Evolutionary conservation across 2,888 invertebrate genomes (phyloP).

Genomic region (Eupeodes luniger): DNA sequence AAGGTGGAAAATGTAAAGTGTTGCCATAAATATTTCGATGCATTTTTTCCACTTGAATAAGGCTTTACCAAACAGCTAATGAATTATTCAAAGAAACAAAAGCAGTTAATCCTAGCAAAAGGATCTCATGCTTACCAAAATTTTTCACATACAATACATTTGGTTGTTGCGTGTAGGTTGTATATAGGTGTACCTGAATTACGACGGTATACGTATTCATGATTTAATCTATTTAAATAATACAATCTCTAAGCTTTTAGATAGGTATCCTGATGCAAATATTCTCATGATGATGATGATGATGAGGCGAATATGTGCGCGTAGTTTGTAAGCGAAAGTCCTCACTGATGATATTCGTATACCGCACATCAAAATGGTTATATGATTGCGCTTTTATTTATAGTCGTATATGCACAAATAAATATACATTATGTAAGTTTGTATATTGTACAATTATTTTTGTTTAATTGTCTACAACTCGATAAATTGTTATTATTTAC

Average conservation of each 20-base stretch:
- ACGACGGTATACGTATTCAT: not conserved
- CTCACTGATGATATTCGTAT: not conserved
- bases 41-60: conserved; percentile 45
- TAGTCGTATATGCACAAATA: not conserved
- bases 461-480: conserved; percentile 44
- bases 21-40: conserved; percentile 26
- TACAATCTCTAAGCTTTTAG: conserved; percentile 17
- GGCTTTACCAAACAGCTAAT: conserved; percentile 13
- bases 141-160: not conserved
- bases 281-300: not conserved
- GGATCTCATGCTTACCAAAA: not conserved
- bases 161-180: too few relatives aligned
- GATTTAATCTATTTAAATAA: conserved; percentile 29
- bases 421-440: not conserved
- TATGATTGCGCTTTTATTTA: not conserved
- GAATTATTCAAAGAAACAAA: conserved; percentile 38
- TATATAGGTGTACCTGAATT: not conserved
- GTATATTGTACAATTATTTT: conserved; percentile 5
- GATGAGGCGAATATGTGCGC: not conserved
- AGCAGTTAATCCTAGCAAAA: conserved; percentile 36
- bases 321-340: not conserved
- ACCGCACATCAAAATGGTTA: not conserved
- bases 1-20: conserved; percentile 22
- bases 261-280: not conserved
- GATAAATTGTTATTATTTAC: conserved; percentile 60